Evolutionary conservation across 2,113 vertebrate genomes (phyloP), one percentile per base, ranked within the genome.

Genomic region (Tachuris rubrigastra): DNA sequence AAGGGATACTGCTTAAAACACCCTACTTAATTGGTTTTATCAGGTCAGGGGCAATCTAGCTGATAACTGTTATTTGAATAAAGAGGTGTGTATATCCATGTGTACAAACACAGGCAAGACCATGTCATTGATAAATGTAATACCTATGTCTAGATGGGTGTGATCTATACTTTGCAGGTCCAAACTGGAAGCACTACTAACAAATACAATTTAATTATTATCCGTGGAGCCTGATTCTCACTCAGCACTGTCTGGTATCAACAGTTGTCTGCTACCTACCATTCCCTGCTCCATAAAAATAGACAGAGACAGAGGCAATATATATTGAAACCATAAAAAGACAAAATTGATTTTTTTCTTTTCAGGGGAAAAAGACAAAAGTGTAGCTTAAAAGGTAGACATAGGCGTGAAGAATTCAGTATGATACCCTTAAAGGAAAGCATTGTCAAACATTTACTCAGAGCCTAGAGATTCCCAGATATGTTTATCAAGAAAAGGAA

Each of bases 241-340:
- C 59, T 76, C 74, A 86, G 80, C 28, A 31, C 41, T 80, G 73
- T 39, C 39, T 59, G 56, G 9, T 78, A 73, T 66, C 59, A 89
- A 68, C 33, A 92, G 35, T 80, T 94, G 72, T 72, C 62, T 92
- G 30, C 55, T 86, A 39, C 69, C 75, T 89, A 35, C 56, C 33
- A 4, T 93, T 78, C 35, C 27, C 52, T 50, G 44, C 58, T 93
- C 9, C 62, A 82, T 80, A 80, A 90, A 94, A 95, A 74, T 31
- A 96, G 81, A 22, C 1, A 3, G 56, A 74, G 63, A 73, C 33
- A 83, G 21, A 89, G 14, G 11, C 59, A 31, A 31, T 93, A 69
- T 66, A 71, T 86, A 83, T 19, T 27, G 28, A 72, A 89, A 42
- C 8, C 33, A 60, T 53, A 86, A 83, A 87, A 87, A 79, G 22